These are phyloP conservation scores for Macrosteles quadrilineatus DNA, from an alignment of 1,140 invertebrate species.

Conservation along the genomic window DNA sequence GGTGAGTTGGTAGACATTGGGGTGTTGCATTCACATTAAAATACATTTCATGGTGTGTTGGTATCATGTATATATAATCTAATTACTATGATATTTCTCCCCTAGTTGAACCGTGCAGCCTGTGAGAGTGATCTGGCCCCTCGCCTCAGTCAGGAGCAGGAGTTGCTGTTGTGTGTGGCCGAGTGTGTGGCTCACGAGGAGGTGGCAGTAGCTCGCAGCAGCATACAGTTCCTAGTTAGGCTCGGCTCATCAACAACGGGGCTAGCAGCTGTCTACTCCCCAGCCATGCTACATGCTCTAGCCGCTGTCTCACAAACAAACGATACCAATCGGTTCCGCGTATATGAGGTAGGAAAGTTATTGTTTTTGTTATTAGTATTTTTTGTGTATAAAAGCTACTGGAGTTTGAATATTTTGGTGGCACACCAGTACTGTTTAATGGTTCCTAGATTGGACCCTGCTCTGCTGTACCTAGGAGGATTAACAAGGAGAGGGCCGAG, in stretches of 20 bases:
- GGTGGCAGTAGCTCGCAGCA: slow-evolving; percentile 59
- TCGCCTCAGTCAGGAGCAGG: slow-evolving; percentile 54
- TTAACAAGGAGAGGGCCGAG: no score
- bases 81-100: background rate
- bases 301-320: slow-evolving; percentile 54
- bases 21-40: background rate
- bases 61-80: background rate
- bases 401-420: background rate
- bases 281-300: slow-evolving; percentile 54
- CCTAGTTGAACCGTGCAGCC: slow-evolving; percentile 33
- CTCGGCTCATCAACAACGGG: slow-evolving; percentile 52
- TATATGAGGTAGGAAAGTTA: slow-evolving; percentile 69
- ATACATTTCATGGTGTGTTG: background rate
- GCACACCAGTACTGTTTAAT: background rate
- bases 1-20: slow-evolving; percentile 22
- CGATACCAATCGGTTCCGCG: slow-evolving; percentile 59
- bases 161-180: slow-evolving; percentile 56
- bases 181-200: slow-evolving; percentile 60
- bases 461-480: no score
- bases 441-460: background rate
- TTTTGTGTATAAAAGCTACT: background rate
- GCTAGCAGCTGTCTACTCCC: slow-evolving; percentile 53
- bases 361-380: slow-evolving; percentile 34
- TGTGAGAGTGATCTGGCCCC: slow-evolving; percentile 41
- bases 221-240: slow-evolving; percentile 58